phyloP scores from a whole-genome alignment of 2,888 invertebrate species.

The Alloscopus bannaensis region DNA sequence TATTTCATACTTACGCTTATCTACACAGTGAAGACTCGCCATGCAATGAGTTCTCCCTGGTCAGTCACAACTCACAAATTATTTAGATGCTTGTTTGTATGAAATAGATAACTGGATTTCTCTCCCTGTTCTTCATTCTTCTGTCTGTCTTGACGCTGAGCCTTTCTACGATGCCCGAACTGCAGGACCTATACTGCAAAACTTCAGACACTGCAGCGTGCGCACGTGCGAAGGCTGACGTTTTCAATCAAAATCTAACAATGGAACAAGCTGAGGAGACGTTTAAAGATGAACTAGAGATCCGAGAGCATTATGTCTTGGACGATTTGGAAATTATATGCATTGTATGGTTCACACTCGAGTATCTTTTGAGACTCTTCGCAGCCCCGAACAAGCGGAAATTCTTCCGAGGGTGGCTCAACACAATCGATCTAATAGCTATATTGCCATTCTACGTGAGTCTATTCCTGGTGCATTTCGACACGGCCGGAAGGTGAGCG shows the following conservation, averaged over 20 bases:
- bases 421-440: slow-evolving; percentile 63
- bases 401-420: slow-evolving; percentile 63
- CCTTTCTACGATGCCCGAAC: slow-evolving; percentile 62
- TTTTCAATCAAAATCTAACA: slow-evolving; percentile 4
- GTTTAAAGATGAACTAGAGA: slow-evolving; percentile 19
- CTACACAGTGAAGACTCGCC: too few species aligned
- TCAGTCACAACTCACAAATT: too few species aligned
- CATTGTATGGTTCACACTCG: slow-evolving; percentile 63
- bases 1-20: too few species aligned
- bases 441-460: slow-evolving; percentile 62
- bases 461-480: slow-evolving; percentile 57
- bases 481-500: slow-evolving; percentile 55
- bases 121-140: slow-evolving; percentile 63
- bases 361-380: slow-evolving; percentile 56
- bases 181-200: slow-evolving; percentile 53
- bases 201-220: slow-evolving; percentile 41
- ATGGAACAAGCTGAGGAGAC: slow-evolving; percentile 13
- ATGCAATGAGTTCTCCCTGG: too few species aligned
- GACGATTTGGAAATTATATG: slow-evolving; percentile 56
- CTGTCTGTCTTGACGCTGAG: slow-evolving; percentile 59
- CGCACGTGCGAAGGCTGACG: slow-evolving; percentile 9
- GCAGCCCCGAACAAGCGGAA: slow-evolving; percentile 50
- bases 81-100: too few species aligned
- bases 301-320: slow-evolving; percentile 38
- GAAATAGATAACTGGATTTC: slow-evolving; percentile 43